Evolutionary conservation across 2,888 invertebrate genomes (phyloP), one percentile per base, ranked within the genome.

Genomic region (Xestobium rufovillosum): DNA sequence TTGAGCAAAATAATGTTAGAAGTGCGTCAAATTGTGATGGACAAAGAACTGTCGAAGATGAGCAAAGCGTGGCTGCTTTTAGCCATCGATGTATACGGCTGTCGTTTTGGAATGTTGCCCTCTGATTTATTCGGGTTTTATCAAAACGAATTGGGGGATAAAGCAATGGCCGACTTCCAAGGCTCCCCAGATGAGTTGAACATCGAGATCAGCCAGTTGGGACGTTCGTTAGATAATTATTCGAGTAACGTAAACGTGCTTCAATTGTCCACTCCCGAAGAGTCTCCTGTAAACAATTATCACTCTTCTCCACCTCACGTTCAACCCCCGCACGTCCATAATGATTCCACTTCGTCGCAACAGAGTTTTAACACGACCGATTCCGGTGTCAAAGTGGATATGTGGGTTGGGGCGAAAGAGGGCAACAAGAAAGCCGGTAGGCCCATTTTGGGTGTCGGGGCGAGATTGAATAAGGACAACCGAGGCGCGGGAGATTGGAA

Each of bases 1-100:
- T 23, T 66, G 6, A 43, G 52, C 12, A 57, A 57, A n/a, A 41
- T 69, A 23, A 44, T 67, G 25, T 53, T 57, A 14, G 57, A 53
- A 41, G 55, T 60, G 2, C 58, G 67, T 38, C 44, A 48, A 15
- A 33, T 61, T 9, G 44, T 70, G 31, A 49, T 63, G 6, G 52
- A 57, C 4, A 61, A 59, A 15, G 52, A 57, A 34, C 40, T 66
- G 9, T 52, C 60, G 36, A 50, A 57, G 14, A 57, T 50, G 23
- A 59, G 61, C 19, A 61, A 64, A 49, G 46, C 60, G 6, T 62
- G 65, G 60, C 44, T 70, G 15, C 47, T 70, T 6, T 53, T 68
- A 13, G 56, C 64, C 4, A 43, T 70, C 19, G 70, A 71, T 43
- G 47, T 69, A 13, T 51, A 56, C 4, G 56, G 53, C 48, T 56